phyloP scores from a whole-genome alignment of 2,888 invertebrate genomes.

The Drosophila limbata region DNA sequence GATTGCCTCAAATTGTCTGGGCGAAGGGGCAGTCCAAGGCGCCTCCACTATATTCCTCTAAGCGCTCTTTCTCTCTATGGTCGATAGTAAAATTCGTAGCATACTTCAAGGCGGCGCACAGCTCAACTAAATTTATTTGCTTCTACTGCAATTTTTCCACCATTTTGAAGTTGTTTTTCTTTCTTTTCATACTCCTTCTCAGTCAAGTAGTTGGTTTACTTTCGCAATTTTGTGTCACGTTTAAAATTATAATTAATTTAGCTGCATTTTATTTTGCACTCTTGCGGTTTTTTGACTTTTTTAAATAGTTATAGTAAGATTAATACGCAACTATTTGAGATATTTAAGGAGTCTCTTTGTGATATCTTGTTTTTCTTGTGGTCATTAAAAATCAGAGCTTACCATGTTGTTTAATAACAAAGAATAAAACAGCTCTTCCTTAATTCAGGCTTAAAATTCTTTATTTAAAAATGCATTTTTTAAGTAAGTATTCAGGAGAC shows the following conservation, averaged over 20 bases:
- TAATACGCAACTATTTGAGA: neutral
- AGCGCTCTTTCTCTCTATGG: neutral
- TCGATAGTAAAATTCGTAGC: constrained; percentile 61
- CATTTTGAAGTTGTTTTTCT: constrained; percentile 10
- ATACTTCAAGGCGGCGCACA: constrained; percentile 56
- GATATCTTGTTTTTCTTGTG: neutral
- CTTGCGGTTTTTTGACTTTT: neutral
- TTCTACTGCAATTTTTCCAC: constrained; percentile 66
- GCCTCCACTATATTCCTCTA: neutral
- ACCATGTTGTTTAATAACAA: no score
- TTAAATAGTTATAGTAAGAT: neutral
- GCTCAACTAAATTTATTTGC: constrained; percentile 56
- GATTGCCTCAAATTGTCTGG: constrained; percentile 82
- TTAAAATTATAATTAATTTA: constrained; percentile 60
- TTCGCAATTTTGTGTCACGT: neutral
- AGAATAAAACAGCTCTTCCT: no score
- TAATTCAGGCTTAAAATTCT: no score
- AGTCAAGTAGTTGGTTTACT: neutral
- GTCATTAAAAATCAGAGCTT: no score
- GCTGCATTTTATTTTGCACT: constrained; percentile 31
- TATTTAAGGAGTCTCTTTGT: neutral
- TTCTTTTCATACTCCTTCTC: neutral
- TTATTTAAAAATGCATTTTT: no score
- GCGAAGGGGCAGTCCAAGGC: constrained; percentile 6
- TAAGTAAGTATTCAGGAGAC: no score